Percentiles rank a stretch among this genome's conserved stretches.
Evolutionary conservation across 2,113 vertebrate species (phyloP).

Genomic region (Antennarius striatus): DNA sequence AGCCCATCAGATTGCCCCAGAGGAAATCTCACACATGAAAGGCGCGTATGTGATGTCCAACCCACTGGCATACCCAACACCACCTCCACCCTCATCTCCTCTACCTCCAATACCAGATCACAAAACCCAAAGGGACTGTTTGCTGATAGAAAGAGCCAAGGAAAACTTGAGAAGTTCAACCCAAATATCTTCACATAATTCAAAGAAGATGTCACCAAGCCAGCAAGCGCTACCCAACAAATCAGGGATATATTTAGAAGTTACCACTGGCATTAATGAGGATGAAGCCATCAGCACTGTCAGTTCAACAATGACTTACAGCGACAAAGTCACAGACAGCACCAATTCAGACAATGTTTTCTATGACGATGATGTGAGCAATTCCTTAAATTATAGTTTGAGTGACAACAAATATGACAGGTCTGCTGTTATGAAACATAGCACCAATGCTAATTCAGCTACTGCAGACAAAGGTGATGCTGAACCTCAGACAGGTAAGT

Average conservation of each 20-base stretch:
- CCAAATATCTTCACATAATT: slow-evolving; percentile 7
- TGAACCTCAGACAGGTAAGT: not conserved
- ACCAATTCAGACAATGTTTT: slow-evolving; percentile 70
- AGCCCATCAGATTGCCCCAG: slow-evolving; percentile 1
- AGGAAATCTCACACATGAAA: slow-evolving; percentile 19
- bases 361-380: slow-evolving; percentile 53
- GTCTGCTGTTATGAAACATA: not conserved
- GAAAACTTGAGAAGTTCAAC: slow-evolving; percentile 4
- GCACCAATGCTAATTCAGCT: not conserved
- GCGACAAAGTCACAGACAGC: slow-evolving; percentile 65
- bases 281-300: slow-evolving; percentile 16
- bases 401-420: slow-evolving; percentile 23
- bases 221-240: slow-evolving; percentile 10
- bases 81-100: slow-evolving; percentile 57
- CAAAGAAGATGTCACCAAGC: not conserved
- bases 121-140: slow-evolving; percentile 36
- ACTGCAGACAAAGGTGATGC: slow-evolving; percentile 9
- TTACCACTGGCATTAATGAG: slow-evolving; percentile 10
- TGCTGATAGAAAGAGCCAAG: not conserved
- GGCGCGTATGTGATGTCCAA: slow-evolving; percentile 13
- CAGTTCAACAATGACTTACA: slow-evolving; percentile 18
- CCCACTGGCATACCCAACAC: slow-evolving; percentile 39
- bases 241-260: slow-evolving; percentile 13
- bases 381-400: slow-evolving; percentile 23
- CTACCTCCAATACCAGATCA: slow-evolving; percentile 31